Evolutionary conservation across 2,888 invertebrate species (phyloP), one percentile per base, ranked within the genome.

Genomic region (Sphaeridia pumilis): DNA sequence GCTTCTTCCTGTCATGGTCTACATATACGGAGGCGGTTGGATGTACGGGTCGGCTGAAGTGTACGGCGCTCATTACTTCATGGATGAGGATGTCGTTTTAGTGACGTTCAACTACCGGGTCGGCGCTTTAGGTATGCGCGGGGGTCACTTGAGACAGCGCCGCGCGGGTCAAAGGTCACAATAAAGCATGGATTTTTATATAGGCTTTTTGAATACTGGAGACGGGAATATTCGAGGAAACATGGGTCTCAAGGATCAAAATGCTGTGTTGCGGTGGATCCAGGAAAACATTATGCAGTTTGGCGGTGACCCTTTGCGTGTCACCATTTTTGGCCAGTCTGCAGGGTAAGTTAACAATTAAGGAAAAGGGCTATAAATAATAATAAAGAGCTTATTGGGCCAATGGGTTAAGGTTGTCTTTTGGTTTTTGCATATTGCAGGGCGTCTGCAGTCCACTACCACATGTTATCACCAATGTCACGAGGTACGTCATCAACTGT

Each of bases 41-140:
- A 46, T 46, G 46, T 46, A 46, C 31, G 46, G 46, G 22, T n/a
- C 46, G 4, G 27, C 46, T 17, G 20, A 46, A 17, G 3, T 17
- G 17, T 46, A 46, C 28, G 46, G 46, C 3, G 20, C 46, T 3
- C 17, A 46, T 3, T 46, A 46, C 34, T 46, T 46, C 31, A 46
- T 46, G 46, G 46, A 46, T 21, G 46, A 46, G 34, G 31, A 46
- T 4, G 31, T 46, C 20, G 20, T 46, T 34, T 24, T 46, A 17
- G 46, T 46, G 34, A 46, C 46, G 3, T 46, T 46, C 20, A 46
- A 46, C 22, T 26, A 46, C 46, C 28, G 53, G 2, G 38, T 53
- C n/a, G 53, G 53, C 14, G 47, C 53, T 3, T 48, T 53, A 12
- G 53, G 53, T 53, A 21, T 4, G 44, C 17, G n/a, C n/a, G n/a